These are phyloP conservation scores for Euzetes globulus DNA, from an alignment of 2,888 invertebrate genomes.

Conservation along the genomic window DNA sequence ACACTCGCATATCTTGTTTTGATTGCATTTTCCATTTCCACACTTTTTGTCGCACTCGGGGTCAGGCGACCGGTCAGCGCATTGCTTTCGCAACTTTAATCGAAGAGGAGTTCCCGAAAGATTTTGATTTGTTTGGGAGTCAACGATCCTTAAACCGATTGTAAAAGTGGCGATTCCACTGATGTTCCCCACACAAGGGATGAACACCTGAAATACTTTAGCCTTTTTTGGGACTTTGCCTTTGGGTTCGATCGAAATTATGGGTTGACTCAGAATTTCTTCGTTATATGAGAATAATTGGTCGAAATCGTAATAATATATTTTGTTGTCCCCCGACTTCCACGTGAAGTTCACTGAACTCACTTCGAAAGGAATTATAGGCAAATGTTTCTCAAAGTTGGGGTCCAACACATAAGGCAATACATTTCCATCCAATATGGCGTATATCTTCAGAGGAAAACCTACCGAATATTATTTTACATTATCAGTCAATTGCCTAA, in stretches of 20 bases:
- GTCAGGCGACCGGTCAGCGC: constrained; percentile 73
- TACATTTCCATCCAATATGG: constrained; percentile 78
- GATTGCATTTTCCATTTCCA: constrained; percentile 74
- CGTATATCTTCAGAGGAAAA: constrained; percentile 77
- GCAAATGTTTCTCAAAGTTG: constrained; percentile 78
- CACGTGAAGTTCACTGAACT: constrained; percentile 49
- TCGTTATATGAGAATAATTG: constrained; percentile 74
- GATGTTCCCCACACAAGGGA: constrained; percentile 78
- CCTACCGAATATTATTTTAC: constrained; percentile 40
- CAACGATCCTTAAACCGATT: constrained; percentile 72
- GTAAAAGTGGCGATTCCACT: constrained; percentile 80
- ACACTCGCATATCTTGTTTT: constrained; percentile 75
- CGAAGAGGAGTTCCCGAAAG: constrained; percentile 78
- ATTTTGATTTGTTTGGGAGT: constrained; percentile 61
- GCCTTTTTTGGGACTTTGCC: constrained; percentile 76
- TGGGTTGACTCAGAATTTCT: constrained; percentile 73
- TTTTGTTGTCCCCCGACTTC: constrained; percentile 46
- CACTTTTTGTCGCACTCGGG: constrained; percentile 81
- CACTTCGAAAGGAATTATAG: constrained; percentile 84
- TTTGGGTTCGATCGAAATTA: constrained; percentile 73
- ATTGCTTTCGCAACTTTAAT: constrained; percentile 81
- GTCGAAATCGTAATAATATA: constrained; percentile 70
- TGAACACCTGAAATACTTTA: constrained; percentile 79
- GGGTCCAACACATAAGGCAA: constrained; percentile 78
- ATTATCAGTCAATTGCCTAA: no score